Conservation (phyloP, 2,888 invertebrate genomes). For the Orthosia incerta region DNA sequence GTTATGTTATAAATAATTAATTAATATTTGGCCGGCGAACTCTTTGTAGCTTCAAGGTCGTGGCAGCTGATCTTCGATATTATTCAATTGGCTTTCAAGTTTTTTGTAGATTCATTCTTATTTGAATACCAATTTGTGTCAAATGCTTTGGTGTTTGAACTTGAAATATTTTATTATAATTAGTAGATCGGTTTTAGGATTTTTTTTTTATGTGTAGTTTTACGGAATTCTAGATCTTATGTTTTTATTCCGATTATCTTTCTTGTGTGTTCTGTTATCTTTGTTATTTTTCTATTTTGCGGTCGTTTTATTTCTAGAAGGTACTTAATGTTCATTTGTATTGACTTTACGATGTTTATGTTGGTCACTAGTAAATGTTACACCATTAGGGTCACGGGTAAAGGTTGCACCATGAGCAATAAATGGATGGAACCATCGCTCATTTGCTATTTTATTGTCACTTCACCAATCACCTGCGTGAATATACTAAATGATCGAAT, state of each 20-base stretch:
- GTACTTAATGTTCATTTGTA: conserved; percentile 2
- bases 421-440: conserved; percentile 30
- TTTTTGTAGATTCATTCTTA: conserved; percentile 62
- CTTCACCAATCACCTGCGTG: conserved; percentile 13
- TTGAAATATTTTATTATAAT: conserved; percentile 20
- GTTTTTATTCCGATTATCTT: conserved; percentile 1
- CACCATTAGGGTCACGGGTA: conserved; percentile 49
- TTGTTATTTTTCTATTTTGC: neutral
- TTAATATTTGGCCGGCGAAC: conserved; percentile 87
- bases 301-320: neutral
- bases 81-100: conserved; percentile 65
- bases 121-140: conserved; percentile 58
- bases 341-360: conserved; percentile 27
- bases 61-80: conserved; percentile 71
- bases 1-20: conserved; percentile 88
- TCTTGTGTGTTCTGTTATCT: neutral
- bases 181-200: conserved; percentile 4
- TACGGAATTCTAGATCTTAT: conserved; percentile 14
- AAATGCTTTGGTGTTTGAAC: conserved; percentile 31
- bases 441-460: conserved; percentile 26
- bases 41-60: conserved; percentile 84
- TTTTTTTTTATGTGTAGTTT: conserved; percentile 15
- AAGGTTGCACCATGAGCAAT: conserved; percentile 38
- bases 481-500: conserved; percentile 19
- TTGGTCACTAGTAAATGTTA: conserved; percentile 32